These are phyloP conservation scores for Augiades crinisus DNA, from an alignment of 2,888 invertebrate genomes.

Conservation along the genomic window DNA sequence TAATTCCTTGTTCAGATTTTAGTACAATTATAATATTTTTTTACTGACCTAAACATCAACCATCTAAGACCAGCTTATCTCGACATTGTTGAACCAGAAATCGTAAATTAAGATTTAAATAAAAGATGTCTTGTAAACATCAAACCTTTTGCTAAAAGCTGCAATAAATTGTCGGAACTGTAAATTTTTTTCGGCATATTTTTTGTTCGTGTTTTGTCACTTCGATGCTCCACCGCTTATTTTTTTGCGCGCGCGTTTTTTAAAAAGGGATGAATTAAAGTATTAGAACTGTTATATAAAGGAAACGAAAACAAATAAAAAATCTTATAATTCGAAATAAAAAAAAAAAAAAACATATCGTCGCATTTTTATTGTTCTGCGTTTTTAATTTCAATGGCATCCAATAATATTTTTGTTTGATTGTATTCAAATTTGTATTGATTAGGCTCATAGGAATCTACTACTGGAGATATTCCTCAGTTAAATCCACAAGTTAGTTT, in stretches of 20 bases:
- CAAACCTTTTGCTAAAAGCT: constrained; percentile 77
- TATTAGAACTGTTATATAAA: background rate
- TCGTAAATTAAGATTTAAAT: constrained; percentile 75
- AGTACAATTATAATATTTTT: too few relatives aligned
- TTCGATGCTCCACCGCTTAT: constrained; percentile 7
- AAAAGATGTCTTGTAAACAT: constrained; percentile 75
- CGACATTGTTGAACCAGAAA: constrained; percentile 58
- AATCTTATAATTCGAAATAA: background rate
- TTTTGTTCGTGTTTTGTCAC: constrained; percentile 24
- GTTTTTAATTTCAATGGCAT: too few relatives aligned
- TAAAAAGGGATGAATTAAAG: constrained; percentile 1
- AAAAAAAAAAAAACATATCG: background rate
- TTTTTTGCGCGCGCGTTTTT: background rate
- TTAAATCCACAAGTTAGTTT: too few relatives aligned
- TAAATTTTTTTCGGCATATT: constrained; percentile 21
- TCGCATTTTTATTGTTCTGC: too few relatives aligned
- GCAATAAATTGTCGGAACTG: constrained; percentile 59
- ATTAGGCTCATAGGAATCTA: too few relatives aligned
- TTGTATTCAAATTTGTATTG: too few relatives aligned
- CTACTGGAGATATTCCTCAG: too few relatives aligned
- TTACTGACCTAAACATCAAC: constrained; percentile 27
- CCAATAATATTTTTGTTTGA: too few relatives aligned
- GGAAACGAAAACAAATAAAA: too few relatives aligned
- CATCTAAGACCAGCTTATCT: constrained; percentile 59
- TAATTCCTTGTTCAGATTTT: too few relatives aligned